Evolutionary conservation across 2,888 invertebrate species (phyloP).

Genomic region (Noctua janthe): DNA sequence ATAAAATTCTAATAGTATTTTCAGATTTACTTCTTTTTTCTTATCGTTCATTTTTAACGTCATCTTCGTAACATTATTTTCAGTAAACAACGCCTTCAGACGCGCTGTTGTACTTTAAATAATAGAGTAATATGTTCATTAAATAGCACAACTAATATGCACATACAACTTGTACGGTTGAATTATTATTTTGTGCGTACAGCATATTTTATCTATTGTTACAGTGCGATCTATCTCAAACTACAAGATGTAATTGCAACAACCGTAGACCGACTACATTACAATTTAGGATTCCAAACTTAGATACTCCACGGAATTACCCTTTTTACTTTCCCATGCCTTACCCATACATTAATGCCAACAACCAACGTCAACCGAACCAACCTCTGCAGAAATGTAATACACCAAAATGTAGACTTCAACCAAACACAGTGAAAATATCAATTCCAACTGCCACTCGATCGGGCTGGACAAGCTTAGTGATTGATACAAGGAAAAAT

Average conservation of each 20-base stretch:
- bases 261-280: conserved; percentile 16
- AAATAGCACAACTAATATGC: background rate
- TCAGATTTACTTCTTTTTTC: background rate
- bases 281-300: conserved; percentile 45
- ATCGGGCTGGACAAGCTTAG: conserved; percentile 67
- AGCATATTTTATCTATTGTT: conserved; percentile 40
- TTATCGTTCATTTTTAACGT: background rate
- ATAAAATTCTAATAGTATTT: background rate
- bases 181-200: background rate
- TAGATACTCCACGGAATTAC: conserved; percentile 3
- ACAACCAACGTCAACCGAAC: conserved; percentile 6
- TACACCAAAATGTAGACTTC: conserved; percentile 29
- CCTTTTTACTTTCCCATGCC: conserved; percentile 34
- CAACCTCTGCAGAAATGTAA: conserved; percentile 18
- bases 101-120: background rate
- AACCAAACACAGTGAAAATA: conserved; percentile 49
- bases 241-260: conserved; percentile 34
- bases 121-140: background rate
- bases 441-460: conserved; percentile 57
- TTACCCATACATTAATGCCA: conserved; percentile 43
- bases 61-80: background rate
- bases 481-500: conserved; percentile 65
- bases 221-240: conserved; percentile 58
- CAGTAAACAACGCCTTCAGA: background rate
- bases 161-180: background rate